phyloP scores from a whole-genome alignment of 2,113 vertebrate species.

The Triplophysa rosa region DNA sequence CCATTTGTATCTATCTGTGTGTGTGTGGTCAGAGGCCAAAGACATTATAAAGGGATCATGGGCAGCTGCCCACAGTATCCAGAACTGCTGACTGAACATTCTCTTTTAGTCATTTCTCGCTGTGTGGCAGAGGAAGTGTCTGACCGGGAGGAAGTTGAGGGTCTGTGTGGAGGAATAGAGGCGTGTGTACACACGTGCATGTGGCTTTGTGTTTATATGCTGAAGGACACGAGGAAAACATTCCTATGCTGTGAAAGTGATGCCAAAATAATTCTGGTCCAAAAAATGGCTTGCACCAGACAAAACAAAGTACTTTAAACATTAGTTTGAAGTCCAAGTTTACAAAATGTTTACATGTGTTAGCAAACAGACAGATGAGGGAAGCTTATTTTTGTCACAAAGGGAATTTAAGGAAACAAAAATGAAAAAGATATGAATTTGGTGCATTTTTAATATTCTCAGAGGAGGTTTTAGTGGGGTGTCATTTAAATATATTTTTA shows the following conservation, averaged over 20 bases:
- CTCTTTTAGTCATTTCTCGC: conserved; percentile 17
- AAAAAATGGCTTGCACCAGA: background rate
- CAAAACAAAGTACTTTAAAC: background rate
- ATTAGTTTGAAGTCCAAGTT: conserved; percentile 1
- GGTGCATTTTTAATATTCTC: too few relatives aligned
- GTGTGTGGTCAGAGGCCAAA: conserved; percentile 33
- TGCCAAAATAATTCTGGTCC: conserved; percentile 25
- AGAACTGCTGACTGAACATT: conserved; percentile 36
- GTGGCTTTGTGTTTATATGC: conserved; percentile 21
- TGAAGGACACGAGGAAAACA: conserved; percentile 15
- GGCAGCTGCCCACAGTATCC: background rate
- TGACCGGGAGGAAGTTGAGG: conserved; percentile 24
- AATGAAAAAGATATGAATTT: too few relatives aligned
- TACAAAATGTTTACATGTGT: background rate
- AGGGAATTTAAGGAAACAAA: too few relatives aligned
- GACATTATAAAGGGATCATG: conserved; percentile 29
- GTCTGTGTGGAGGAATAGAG: background rate
- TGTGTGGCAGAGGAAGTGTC: conserved; percentile 31
- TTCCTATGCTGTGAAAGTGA: conserved; percentile 15
- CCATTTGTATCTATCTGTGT: conserved; percentile 1
- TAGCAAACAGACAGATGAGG: background rate
- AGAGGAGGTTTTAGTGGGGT: too few relatives aligned
- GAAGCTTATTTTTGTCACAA: too few relatives aligned
- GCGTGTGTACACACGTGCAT: background rate
- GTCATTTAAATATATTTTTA: too few relatives aligned